Conservation (phyloP, 1,140 invertebrate genomes). For the Ptiloglossa arizonensis region DNA sequence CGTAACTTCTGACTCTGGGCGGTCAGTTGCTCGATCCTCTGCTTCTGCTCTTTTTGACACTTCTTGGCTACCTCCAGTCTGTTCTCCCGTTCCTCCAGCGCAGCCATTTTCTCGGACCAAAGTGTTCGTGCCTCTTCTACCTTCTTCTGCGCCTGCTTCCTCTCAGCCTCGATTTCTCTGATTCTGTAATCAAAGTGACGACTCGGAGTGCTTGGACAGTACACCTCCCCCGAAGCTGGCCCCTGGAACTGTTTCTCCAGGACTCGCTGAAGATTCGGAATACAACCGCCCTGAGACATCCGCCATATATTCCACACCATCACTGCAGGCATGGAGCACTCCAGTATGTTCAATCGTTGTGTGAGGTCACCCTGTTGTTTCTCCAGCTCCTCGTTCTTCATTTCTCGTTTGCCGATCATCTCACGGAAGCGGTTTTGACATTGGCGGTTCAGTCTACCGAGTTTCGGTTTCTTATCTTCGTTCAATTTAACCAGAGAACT, state of each 20-base stretch:
- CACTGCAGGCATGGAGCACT: slow-evolving; percentile 85
- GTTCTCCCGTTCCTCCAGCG: slow-evolving; percentile 51
- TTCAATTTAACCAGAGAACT: neutral
- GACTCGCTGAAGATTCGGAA: slow-evolving; percentile 38
- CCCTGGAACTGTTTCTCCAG: slow-evolving; percentile 68
- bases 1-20: slow-evolving; percentile 43
- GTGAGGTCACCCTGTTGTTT: slow-evolving; percentile 83
- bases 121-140: slow-evolving; percentile 65
- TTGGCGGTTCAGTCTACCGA: neutral
- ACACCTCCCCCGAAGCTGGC: slow-evolving; percentile 26
- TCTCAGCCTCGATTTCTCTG: slow-evolving; percentile 69
- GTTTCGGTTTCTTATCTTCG: neutral
- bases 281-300: slow-evolving; percentile 45
- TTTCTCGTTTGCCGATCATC: slow-evolving; percentile 83
- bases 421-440: slow-evolving; percentile 67
- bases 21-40: slow-evolving; percentile 53
- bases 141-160: slow-evolving; percentile 66
- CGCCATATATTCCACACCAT: slow-evolving; percentile 84
- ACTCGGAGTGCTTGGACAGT: slow-evolving; percentile 63
- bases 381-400: slow-evolving; percentile 83
- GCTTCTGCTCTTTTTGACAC: slow-evolving; percentile 52
- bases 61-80: slow-evolving; percentile 61
- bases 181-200: slow-evolving; percentile 70
- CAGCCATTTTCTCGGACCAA: slow-evolving; percentile 63
- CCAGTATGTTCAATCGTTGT: slow-evolving; percentile 84